phyloP scores from a whole-genome alignment of 1,140 invertebrate genomes.

The Trinorchestia longiramus region DNA sequence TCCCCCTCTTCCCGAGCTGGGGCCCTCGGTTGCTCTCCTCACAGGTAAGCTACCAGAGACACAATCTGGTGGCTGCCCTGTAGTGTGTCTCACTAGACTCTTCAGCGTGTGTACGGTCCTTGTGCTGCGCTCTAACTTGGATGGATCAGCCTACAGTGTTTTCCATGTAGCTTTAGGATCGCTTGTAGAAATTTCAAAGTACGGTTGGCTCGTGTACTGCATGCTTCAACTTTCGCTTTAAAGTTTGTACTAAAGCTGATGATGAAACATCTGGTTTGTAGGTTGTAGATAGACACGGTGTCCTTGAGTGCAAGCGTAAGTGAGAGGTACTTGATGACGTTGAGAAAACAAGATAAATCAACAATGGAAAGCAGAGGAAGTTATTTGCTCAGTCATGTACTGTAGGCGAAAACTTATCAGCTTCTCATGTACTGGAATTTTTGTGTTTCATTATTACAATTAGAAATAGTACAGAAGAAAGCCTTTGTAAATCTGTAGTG shows the following conservation, averaged over 20 bases:
- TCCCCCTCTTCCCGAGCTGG: constrained; percentile 66
- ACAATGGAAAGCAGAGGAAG: neutral
- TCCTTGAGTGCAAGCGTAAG: neutral
- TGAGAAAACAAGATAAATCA: neutral
- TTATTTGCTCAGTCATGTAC: too few species aligned
- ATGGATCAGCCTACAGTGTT: neutral
- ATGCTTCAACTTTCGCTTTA: neutral
- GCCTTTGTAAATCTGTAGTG: too few species aligned
- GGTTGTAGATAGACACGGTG: neutral
- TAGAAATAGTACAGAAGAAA: too few species aligned
- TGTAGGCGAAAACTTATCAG: too few species aligned
- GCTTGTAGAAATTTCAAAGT: neutral
- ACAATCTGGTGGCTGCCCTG: constrained; percentile 30
- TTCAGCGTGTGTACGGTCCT: neutral
- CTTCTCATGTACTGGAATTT: too few species aligned
- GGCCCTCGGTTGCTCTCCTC: constrained; percentile 65
- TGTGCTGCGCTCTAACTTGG: neutral
- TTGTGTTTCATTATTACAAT: too few species aligned
- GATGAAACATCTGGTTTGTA: neutral
- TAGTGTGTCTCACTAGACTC: neutral
- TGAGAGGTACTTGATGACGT: neutral
- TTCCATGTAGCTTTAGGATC: neutral
- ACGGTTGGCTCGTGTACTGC: neutral
- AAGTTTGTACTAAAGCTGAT: neutral
- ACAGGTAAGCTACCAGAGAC: constrained; percentile 62